A percentile compares a stretch with the other conserved stretches of the same genome.
Conservation (phyloP, 2,888 invertebrate genomes). For the Dendrolimus pini region DNA sequence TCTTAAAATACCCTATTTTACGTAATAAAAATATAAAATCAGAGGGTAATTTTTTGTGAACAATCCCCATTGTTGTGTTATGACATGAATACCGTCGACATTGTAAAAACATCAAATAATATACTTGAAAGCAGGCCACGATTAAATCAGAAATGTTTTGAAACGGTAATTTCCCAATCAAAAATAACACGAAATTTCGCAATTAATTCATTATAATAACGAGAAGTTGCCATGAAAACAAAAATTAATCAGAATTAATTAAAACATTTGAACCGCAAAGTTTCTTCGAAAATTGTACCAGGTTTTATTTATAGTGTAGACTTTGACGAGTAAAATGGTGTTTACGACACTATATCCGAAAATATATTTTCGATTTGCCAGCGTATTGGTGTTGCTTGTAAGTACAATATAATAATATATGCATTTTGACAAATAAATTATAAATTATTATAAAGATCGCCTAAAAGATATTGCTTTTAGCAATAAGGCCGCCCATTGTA, state of each 20-base stretch:
- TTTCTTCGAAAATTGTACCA: slow-evolving; percentile 2
- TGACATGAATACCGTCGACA: no score
- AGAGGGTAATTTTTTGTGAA: no score
- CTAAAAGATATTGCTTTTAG: no score
- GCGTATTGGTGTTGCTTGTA: neutral
- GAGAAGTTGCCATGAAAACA: slow-evolving; percentile 12
- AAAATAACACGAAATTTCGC: neutral
- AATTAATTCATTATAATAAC: neutral
- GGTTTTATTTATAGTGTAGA: neutral
- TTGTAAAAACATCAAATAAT: no score
- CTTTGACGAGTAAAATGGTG: neutral
- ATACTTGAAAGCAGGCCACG: no score
- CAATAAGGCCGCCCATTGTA: no score
- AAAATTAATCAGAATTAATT: slow-evolving; percentile 12
- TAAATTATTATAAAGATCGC: no score
- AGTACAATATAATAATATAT: neutral
- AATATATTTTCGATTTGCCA: neutral
- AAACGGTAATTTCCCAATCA: neutral
- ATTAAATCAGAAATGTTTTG: neutral
- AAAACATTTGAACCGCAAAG: slow-evolving; percentile 11
- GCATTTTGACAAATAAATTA: no score
- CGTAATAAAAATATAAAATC: no score
- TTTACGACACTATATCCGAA: neutral
- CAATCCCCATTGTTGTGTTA: no score
- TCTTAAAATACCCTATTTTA: no score